phyloP scores from a whole-genome alignment of 2,113 vertebrate species.

The Alouatta palliata region DNA sequence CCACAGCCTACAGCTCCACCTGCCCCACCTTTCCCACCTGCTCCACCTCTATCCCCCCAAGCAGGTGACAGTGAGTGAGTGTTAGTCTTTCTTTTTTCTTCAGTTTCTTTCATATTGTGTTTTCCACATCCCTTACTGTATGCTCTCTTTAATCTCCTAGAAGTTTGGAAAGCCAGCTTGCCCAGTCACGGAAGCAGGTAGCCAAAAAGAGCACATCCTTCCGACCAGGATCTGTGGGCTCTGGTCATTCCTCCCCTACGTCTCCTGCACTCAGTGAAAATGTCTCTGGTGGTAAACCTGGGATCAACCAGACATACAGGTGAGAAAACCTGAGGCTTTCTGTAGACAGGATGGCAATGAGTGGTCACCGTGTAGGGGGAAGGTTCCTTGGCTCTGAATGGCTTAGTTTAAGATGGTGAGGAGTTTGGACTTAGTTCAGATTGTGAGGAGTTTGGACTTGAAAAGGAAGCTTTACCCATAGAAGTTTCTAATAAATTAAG shows the following conservation, averaged over 20 bases:
- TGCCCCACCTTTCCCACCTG: not conserved
- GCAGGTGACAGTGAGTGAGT: conserved; percentile 86
- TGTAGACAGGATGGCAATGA: not conserved
- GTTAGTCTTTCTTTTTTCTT: not conserved
- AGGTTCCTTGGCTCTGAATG: not conserved
- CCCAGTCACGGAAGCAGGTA: conserved; percentile 93
- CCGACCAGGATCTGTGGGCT: conserved; percentile 85
- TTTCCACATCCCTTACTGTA: conserved; percentile 19
- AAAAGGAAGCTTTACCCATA: conserved; percentile 35
- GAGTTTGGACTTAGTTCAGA: not conserved
- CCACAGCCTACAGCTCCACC: conserved; percentile 35
- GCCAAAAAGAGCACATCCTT: conserved; percentile 97
- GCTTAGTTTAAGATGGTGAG: not conserved
- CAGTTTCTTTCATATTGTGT: not conserved
- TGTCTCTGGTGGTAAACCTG: not conserved
- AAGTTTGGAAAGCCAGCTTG: conserved; percentile 85
- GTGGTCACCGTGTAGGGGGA: not conserved
- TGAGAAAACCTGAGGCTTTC: conserved; percentile 53
- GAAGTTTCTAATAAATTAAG: not conserved
- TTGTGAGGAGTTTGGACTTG: not conserved
- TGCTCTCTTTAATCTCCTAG: conserved; percentile 65
- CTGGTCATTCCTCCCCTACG: conserved; percentile 79
- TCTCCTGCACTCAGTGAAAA: conserved; percentile 77
- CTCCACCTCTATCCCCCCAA: conserved; percentile 71
- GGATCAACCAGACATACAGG: conserved; percentile 75